Evolutionary conservation across 2,113 vertebrate species (phyloP).

Genomic region (Suncus etruscus): DNA sequence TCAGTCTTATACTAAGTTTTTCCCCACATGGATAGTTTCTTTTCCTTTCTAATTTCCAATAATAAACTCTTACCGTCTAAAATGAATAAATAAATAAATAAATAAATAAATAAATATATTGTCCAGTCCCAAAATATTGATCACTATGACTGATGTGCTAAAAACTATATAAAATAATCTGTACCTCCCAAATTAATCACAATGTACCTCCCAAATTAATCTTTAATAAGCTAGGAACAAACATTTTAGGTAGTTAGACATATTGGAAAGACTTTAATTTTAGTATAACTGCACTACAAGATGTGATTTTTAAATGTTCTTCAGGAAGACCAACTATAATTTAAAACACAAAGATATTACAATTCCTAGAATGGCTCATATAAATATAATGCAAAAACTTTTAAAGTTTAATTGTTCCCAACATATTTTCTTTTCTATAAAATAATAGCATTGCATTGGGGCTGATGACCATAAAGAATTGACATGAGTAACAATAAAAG

Average conservation of each 20-base stretch:
- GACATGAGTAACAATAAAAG: neutral
- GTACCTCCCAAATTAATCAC: too few species aligned
- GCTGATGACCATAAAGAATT: neutral
- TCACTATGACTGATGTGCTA: neutral
- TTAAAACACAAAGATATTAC: neutral
- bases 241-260: too few species aligned
- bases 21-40: too few species aligned
- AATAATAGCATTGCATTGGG: neutral
- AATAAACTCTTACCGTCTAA: too few species aligned
- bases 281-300: neutral
- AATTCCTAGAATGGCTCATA: neutral
- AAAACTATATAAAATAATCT: conserved; percentile 36
- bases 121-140: neutral
- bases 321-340: neutral
- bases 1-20: too few species aligned
- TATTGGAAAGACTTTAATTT: too few species aligned
- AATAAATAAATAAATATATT: neutral
- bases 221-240: too few species aligned
- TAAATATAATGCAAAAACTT: neutral
- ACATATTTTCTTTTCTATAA: neutral
- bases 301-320: neutral
- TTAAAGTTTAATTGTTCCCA: neutral
- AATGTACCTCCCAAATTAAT: too few species aligned
- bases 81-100: too few species aligned
- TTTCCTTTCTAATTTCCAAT: too few species aligned